Base-by-base conservation (phyloP, 37 sponge, comb jelly and placozoan genomes). In the Lycopodina hypogea region DNA sequence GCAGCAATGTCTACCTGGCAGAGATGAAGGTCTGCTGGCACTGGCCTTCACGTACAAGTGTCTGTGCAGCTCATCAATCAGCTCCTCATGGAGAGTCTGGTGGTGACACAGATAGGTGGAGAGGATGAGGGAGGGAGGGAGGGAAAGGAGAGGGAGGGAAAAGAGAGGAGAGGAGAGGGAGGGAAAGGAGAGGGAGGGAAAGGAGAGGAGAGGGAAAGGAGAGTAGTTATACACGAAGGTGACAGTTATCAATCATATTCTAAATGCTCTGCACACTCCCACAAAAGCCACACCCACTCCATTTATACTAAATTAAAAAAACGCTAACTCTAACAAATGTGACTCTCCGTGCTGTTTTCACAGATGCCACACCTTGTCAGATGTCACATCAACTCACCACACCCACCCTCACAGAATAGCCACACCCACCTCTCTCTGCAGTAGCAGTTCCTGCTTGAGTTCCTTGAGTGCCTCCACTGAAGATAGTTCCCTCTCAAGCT, bases 51-150 rank as follows among this genome's bases (percentile, higher is more conserved):
- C 35, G 65, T 95, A 95, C 29, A 95, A 68, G 62, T 89, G 92
- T 38, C 81, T 19, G 48, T 89, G 89, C 0, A 95, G 75, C 80
- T 95, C 96, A 42, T 95, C 92, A 30, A 88, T 83, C 67, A 95
- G 69, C 67, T 88, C 83, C 34, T 60, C 56, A 68, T 86, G 77
- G 32, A 95, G 78, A 35, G 52, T 77, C 85, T 89, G 45, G 19
- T 29, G 26, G 34, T 23, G 28, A 56, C 12, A 68, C 19, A 23
- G 19, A 21, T 52, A 74, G 23, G 33, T 33, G 32, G 17, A 14
- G 29, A 74, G 34, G n/a, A n/a, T n/a, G n/a, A n/a, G n/a, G n/a
- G 18, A 12, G 18, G n/a, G 23, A 57, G 34, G 21, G 50, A 22
- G 4, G n/a, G 61, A 26, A 32, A 58, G 56, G 24, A n/a, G n/a